Evolutionary conservation across 2,113 vertebrate genomes (phyloP), one percentile per base, ranked within the genome.

Genomic region (Nycticebus coucang): DNA sequence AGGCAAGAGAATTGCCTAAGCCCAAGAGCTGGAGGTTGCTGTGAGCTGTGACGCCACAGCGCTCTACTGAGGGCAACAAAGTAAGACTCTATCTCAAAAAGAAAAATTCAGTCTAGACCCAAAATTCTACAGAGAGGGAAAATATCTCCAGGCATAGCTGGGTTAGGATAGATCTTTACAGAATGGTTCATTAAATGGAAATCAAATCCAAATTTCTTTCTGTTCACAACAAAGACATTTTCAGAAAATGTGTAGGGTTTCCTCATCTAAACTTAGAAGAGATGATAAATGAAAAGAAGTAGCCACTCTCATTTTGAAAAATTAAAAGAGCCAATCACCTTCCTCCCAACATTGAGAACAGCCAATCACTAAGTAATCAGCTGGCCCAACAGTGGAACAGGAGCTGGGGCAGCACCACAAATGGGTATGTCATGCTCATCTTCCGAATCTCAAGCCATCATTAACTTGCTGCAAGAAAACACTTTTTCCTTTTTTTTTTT

Each of bases 91-190:
- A 8, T 50, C 45, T 50, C 45, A 26, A 71, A 72, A 53, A 80
- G 18, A 21, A 22, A 62, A 74, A 33, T 95, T 89, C 74, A 94
- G 35, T 24, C n/a, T 87, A 97, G 68, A 84, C 45, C 26, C 8
- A 60, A 77, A 72, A 30, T 19, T 84, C 75, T 30, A 3, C 24
- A 66, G 30, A 60, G 87, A 90, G 82, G 14, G 45, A 3, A 84
- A 41, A 64, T 37, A n/a, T 22, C 37, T 33, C 19, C 26, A 18
- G 1, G n/a, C 11, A 37, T 7, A 50, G 14, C 33, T 15, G 37
- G 30, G 21, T 21, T 4, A 83, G 14, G 55, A 33, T 7, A n/a
- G 21, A 62, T 13, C 30, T 85, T 72, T 11, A 66, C 55, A 33
- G 30, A 6, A 11, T 1, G 12, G 5, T 0, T 81, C 17, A 28